These are phyloP conservation scores for Eunapius fragilis DNA, from an alignment of 37 sponge, comb jelly and placozoan genomes.

Conservation along the genomic window DNA sequence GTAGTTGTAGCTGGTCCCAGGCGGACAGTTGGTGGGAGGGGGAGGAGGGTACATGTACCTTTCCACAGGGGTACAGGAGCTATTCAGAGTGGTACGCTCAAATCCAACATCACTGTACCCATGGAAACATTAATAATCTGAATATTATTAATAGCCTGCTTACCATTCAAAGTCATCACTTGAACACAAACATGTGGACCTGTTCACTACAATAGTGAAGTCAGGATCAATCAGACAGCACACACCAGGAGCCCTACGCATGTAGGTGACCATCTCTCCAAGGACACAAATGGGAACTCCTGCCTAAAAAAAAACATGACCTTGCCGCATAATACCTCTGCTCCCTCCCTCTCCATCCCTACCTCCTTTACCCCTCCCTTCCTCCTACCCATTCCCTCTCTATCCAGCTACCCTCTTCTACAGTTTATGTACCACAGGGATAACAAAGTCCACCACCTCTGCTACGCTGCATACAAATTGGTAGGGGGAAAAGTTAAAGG, in stretches of 20 bases:
- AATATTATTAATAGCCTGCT: not conserved
- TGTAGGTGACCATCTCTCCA: slow-evolving; percentile 62
- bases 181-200: slow-evolving; percentile 54
- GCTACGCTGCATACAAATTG: too few relatives aligned
- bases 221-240: slow-evolving; percentile 72
- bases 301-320: not conserved
- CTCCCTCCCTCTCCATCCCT: not conserved
- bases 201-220: slow-evolving; percentile 42
- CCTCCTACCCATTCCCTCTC: too few relatives aligned
- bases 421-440: too few relatives aligned
- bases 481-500: too few relatives aligned
- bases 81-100: slow-evolving; percentile 52
- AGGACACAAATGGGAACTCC: slow-evolving; percentile 45
- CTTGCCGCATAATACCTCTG: not conserved
- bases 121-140: slow-evolving; percentile 1
- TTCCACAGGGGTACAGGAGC: slow-evolving; percentile 54
- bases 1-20: slow-evolving; percentile 51
- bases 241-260: slow-evolving; percentile 49
- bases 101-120: slow-evolving; percentile 77
- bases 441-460: too few relatives aligned
- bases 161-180: slow-evolving; percentile 88
- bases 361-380: not conserved
- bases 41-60: slow-evolving; percentile 18
- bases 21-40: slow-evolving; percentile 67
- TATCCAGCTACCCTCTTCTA: too few relatives aligned